Conservation (phyloP, 2,113 vertebrate genomes). For the Melanotaenia duboulayi region DNA sequence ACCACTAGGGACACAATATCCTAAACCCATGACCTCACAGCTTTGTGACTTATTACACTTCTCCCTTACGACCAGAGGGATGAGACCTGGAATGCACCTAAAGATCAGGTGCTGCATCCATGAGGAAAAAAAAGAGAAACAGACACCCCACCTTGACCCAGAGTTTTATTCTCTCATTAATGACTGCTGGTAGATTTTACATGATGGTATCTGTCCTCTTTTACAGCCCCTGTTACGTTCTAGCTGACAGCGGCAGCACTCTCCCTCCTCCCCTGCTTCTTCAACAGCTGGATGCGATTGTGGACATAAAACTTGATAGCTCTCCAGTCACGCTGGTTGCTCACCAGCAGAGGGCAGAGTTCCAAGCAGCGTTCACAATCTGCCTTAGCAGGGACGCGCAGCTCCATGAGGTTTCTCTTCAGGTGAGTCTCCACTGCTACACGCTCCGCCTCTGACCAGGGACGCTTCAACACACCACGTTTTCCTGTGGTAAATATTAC, state of each 20-base stretch:
- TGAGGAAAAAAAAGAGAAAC: constrained; percentile 20
- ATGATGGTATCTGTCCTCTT: constrained; percentile 9
- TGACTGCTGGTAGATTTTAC: constrained; percentile 67
- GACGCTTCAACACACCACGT: constrained; percentile 83
- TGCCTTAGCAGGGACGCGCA: constrained; percentile 83
- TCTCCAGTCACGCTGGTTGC: constrained; percentile 85
- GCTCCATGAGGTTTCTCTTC: constrained; percentile 81
- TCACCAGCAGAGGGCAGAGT: constrained; percentile 83
- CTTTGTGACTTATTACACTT: constrained; percentile 51
- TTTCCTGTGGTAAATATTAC: constrained; percentile 72
- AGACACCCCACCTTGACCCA: constrained; percentile 21
- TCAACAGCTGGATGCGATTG: constrained; percentile 85
- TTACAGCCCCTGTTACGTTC: background rate
- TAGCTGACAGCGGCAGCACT: constrained; percentile 69
- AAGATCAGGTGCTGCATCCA: constrained; percentile 27
- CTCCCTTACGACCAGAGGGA: constrained; percentile 39
- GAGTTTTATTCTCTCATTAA: constrained; percentile 19
- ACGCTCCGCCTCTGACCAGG: constrained; percentile 84
- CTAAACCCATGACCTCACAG: constrained; percentile 31
- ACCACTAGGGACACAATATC: constrained; percentile 27
- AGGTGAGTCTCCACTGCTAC: constrained; percentile 84
- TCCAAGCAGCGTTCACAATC: constrained; percentile 85
- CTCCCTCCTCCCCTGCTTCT: constrained; percentile 81
- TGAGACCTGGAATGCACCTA: constrained; percentile 17
- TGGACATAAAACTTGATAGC: constrained; percentile 86